Evolutionary conservation across 2,113 vertebrate species (phyloP).

Genomic region (Cheirogaleus medius): DNA sequence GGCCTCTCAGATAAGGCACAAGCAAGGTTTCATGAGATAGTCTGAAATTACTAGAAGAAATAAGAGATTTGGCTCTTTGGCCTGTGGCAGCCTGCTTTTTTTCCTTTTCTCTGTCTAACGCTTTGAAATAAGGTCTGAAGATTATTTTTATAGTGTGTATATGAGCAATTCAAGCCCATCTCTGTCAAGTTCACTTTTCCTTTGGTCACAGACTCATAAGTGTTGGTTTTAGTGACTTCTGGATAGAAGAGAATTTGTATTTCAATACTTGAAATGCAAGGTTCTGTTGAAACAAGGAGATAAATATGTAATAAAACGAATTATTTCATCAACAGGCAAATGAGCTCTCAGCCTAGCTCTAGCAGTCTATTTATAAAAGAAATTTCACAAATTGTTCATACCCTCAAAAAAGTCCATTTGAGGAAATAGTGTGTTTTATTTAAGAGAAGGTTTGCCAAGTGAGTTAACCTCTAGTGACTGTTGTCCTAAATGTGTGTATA

Average conservation of each 20-base stretch:
- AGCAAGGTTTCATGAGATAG: slow-evolving; percentile 34
- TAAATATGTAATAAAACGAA: slow-evolving; percentile 34
- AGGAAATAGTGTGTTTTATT: slow-evolving; percentile 27
- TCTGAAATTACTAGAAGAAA: slow-evolving; percentile 28
- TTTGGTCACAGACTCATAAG: slow-evolving; percentile 32
- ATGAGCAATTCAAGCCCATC: background rate
- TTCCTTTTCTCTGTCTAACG: background rate
- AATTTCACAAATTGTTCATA: slow-evolving; percentile 35
- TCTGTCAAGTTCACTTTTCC: slow-evolving; percentile 38
- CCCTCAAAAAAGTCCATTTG: background rate
- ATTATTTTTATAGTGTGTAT: slow-evolving; percentile 19
- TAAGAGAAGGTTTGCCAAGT: slow-evolving; percentile 28
- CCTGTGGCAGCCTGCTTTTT: background rate
- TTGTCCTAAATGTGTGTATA: background rate
- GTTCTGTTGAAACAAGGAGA: slow-evolving; percentile 31
- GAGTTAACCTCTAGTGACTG: background rate
- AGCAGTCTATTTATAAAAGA: slow-evolving; percentile 45
- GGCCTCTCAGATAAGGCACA: background rate
- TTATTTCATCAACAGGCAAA: background rate
- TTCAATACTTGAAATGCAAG: slow-evolving; percentile 43
- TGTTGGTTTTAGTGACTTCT: slow-evolving; percentile 32
- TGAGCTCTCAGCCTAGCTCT: slow-evolving; percentile 2
- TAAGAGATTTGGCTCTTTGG: background rate
- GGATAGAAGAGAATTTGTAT: background rate
- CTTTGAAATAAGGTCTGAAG: slow-evolving; percentile 45